Percentiles rank a stretch among this genome's conserved stretches.
phyloP scores from a whole-genome alignment of 2,797 vertebrate genomes.

The Scyliorhinus canicula region DNA sequence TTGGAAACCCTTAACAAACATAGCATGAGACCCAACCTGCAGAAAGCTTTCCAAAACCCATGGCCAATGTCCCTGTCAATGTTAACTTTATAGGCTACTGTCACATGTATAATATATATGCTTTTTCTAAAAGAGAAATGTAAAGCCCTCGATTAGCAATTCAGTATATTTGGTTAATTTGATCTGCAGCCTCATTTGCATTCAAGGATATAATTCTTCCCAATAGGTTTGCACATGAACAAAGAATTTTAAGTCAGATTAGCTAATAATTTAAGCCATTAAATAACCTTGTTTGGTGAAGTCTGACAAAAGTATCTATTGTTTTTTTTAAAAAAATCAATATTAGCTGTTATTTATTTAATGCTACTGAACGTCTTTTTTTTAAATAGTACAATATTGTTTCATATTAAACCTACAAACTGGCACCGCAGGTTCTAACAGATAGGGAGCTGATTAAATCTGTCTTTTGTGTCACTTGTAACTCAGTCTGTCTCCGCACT shows the following conservation, averaged over 20 bases:
- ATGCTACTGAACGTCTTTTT: conserved; percentile 41
- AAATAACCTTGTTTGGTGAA: neutral
- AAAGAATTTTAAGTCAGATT: conserved; percentile 35
- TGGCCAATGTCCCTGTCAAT: conserved; percentile 53
- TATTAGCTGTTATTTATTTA: conserved; percentile 67
- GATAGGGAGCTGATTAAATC: conserved; percentile 78
- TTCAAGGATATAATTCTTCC: conserved; percentile 63
- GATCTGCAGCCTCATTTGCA: conserved; percentile 61
- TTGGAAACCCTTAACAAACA: conserved; percentile 52
- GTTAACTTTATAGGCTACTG: conserved; percentile 49
- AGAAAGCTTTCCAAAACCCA: conserved; percentile 46
- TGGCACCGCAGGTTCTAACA: conserved; percentile 78
- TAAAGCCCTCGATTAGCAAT: conserved; percentile 50
- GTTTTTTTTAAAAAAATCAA: conserved; percentile 58
- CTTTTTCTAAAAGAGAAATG: conserved; percentile 43
- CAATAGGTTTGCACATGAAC: conserved; percentile 67
- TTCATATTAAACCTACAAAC: conserved; percentile 73
- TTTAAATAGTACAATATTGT: conserved; percentile 83
- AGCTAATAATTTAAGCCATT: conserved; percentile 31
- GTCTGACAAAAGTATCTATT: conserved; percentile 47
- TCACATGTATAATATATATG: conserved; percentile 43
- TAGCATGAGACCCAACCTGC: conserved; percentile 54
- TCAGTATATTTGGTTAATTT: conserved; percentile 50
- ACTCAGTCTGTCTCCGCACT: conserved; percentile 56
- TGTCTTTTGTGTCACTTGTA: conserved; percentile 69